These are phyloP conservation scores for Potorous gilbertii DNA, from an alignment of 2,797 vertebrate species.

Conservation along the genomic window DNA sequence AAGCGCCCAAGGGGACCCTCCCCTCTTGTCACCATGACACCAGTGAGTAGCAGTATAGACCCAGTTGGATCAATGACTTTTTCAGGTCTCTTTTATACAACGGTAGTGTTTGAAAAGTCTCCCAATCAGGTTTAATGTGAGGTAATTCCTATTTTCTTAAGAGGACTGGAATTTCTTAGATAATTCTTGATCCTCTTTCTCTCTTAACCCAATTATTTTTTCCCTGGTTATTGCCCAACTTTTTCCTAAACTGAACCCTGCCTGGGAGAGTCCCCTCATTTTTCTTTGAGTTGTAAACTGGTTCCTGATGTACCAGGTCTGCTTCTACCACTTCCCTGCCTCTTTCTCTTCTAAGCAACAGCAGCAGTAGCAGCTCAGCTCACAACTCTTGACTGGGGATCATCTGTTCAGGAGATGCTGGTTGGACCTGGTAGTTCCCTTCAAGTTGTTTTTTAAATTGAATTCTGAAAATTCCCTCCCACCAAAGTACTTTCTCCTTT, in stretches of 20 bases:
- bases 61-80: slow-evolving; percentile 3
- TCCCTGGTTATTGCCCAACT: neutral
- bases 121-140: neutral
- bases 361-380: neutral
- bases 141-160: slow-evolving; percentile 27
- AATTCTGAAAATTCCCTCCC: slow-evolving; percentile 27
- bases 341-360: neutral
- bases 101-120: neutral
- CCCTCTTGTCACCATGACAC: slow-evolving; percentile 94
- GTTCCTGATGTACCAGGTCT: neutral
- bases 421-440: neutral
- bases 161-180: slow-evolving; percentile 1
- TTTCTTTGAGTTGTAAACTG: neutral
- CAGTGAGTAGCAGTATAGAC: slow-evolving; percentile 87
- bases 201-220: slow-evolving; percentile 41
- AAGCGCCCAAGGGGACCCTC: slow-evolving; percentile 97
- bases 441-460: slow-evolving; percentile 22
- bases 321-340: neutral
- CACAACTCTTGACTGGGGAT: neutral
- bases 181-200: slow-evolving; percentile 28
- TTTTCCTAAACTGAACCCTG: neutral
- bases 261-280: neutral
- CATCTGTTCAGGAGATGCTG: neutral
- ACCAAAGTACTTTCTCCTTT: neutral
- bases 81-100: slow-evolving; percentile 18